phyloP scores from a whole-genome alignment of 2,113 vertebrate species.

The Pachyramphus minor region DNA sequence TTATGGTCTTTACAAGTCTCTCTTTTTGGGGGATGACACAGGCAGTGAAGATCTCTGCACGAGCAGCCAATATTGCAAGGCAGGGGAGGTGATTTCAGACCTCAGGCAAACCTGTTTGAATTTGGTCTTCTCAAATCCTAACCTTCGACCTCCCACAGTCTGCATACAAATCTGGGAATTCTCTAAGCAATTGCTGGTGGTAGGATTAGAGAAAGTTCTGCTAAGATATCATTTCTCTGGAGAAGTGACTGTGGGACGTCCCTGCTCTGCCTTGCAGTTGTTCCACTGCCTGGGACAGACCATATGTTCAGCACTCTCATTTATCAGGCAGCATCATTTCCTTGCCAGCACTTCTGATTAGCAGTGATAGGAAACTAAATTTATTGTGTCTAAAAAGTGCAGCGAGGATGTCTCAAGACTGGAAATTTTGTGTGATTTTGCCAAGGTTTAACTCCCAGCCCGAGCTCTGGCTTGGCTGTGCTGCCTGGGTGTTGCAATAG shows the following conservation, averaged over 20 bases:
- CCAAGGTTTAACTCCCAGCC: not conserved
- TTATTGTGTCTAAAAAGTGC: not conserved
- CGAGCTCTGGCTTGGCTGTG: not conserved
- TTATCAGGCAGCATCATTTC: not conserved
- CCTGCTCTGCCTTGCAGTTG: not conserved
- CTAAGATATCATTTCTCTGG: not conserved
- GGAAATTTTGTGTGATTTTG: not conserved
- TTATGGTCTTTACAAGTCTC: not conserved
- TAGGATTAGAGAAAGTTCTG: not conserved
- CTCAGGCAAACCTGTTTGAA: not conserved
- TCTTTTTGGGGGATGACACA: fast-evolving
- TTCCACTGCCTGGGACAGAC: not conserved
- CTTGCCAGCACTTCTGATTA: not conserved
- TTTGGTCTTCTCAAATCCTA: not conserved
- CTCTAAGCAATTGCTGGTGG: not conserved
- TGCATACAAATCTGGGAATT: not conserved
- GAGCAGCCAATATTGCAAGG: not conserved
- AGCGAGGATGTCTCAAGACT: not conserved
- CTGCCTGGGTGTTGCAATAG: not conserved
- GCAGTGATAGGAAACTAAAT: not conserved
- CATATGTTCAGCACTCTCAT: fast-evolving
- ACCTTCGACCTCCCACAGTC: not conserved
- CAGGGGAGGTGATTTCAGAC: not conserved
- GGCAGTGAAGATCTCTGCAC: not conserved
- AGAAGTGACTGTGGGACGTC: not conserved